Percentiles rank a stretch among this genome's conserved stretches.
phyloP scores from a whole-genome alignment of 2,797 vertebrate genomes.

The Gallirallus australis region DNA sequence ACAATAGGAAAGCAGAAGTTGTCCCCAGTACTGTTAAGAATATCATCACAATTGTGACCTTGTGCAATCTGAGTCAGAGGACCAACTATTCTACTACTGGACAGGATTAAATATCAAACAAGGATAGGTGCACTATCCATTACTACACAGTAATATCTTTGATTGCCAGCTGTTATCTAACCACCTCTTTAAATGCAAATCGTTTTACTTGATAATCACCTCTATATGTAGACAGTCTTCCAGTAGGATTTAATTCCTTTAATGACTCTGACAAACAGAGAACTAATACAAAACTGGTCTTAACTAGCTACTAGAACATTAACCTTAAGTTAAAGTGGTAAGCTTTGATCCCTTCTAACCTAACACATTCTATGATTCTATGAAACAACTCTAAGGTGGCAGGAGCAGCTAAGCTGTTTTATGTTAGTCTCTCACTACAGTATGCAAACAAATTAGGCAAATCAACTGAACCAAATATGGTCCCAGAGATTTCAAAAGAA shows the following conservation, averaged over 20 bases:
- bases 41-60: neutral
- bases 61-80: neutral
- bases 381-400: neutral
- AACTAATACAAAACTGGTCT: neutral
- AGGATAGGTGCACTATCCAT: neutral
- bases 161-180: neutral
- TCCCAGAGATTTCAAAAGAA: neutral
- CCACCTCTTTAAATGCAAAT: neutral
- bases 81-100: neutral
- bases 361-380: no score
- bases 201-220: neutral
- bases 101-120: neutral
- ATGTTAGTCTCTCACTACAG: neutral
- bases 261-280: neutral
- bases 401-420: neutral
- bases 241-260: neutral
- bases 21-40: neutral
- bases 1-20: slow-evolving; percentile 21
- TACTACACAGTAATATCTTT: neutral
- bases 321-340: neutral
- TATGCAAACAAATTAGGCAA: neutral
- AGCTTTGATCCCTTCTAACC: neutral
- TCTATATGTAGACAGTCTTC: neutral
- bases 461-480: neutral
- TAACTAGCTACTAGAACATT: neutral